A percentile compares a stretch with the other conserved stretches of the same genome.
phyloP scores from a whole-genome alignment of 2,888 invertebrate genomes.

The Phortica okadai region DNA sequence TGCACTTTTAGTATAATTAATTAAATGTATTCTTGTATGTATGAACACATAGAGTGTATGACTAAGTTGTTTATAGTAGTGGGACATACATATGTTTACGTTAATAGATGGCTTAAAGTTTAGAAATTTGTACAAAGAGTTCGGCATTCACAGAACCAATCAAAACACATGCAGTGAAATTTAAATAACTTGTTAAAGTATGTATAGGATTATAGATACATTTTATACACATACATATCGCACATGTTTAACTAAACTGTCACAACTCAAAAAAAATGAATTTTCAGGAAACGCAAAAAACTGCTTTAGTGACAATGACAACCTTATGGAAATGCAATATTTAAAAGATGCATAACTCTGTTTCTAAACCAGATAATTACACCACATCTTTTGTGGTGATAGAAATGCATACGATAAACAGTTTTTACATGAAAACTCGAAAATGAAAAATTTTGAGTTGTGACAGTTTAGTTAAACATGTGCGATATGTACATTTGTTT shows the following conservation, averaged over 20 bases:
- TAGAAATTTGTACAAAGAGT: slow-evolving; percentile 5
- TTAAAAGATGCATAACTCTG: no score
- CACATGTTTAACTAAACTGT: no score
- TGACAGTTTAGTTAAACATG: no score
- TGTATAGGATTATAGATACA: slow-evolving; percentile 13
- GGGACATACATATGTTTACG: slow-evolving; percentile 53
- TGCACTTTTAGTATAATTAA: slow-evolving; percentile 30
- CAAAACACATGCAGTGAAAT: slow-evolving; percentile 12
- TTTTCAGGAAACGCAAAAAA: no score
- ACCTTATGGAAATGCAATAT: no score
- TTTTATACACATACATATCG: slow-evolving; percentile 35
- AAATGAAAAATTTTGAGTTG: no score
- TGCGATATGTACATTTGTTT: slow-evolving; percentile 36
- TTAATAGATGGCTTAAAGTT: slow-evolving; percentile 42
- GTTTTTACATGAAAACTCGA: no score
- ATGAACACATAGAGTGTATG: slow-evolving; percentile 46
- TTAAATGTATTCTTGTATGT: slow-evolving; percentile 42
- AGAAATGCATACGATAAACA: no score
- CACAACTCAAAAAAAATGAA: no score
- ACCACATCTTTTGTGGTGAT: no score
- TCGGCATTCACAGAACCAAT: slow-evolving; percentile 6
- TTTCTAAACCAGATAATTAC: no score
- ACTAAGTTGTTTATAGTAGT: neutral
- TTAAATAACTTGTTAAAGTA: slow-evolving; percentile 1
- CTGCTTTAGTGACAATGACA: no score